phyloP scores from a whole-genome alignment of 2,797 vertebrate genomes.

The Pyrocephalus nanus region DNA sequence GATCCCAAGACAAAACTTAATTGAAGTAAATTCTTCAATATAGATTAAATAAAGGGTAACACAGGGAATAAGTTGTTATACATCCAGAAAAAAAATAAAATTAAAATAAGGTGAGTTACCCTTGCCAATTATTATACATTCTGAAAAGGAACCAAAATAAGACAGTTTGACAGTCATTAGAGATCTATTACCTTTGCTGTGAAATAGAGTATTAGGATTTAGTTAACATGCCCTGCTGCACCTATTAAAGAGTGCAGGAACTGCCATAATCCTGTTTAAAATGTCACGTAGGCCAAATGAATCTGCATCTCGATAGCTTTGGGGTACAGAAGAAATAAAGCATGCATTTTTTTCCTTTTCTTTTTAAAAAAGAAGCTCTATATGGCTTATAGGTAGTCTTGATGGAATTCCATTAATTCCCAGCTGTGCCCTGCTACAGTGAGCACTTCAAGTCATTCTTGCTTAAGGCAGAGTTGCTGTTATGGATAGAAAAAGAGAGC shows the following conservation, averaged over 20 bases:
- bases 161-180: neutral
- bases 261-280: neutral
- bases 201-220: neutral
- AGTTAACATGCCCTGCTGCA: neutral
- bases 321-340: neutral
- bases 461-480: neutral
- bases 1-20: neutral
- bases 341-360: rapidly evolving
- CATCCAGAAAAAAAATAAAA: neutral
- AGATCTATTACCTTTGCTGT: neutral
- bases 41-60: neutral
- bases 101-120: neutral
- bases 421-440: neutral
- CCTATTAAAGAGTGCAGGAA: neutral
- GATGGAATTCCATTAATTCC: neutral
- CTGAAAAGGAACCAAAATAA: neutral
- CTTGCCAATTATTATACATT: neutral
- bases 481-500: neutral
- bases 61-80: neutral
- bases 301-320: neutral
- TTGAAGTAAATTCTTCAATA: neutral
- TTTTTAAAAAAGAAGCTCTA: neutral
- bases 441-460: neutral
- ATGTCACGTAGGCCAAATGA: neutral
- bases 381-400: neutral